A percentile compares a stretch with the other conserved stretches of the same genome.
Conservation (phyloP, 2,888 invertebrate species). For the Nomada fabriciana region DNA sequence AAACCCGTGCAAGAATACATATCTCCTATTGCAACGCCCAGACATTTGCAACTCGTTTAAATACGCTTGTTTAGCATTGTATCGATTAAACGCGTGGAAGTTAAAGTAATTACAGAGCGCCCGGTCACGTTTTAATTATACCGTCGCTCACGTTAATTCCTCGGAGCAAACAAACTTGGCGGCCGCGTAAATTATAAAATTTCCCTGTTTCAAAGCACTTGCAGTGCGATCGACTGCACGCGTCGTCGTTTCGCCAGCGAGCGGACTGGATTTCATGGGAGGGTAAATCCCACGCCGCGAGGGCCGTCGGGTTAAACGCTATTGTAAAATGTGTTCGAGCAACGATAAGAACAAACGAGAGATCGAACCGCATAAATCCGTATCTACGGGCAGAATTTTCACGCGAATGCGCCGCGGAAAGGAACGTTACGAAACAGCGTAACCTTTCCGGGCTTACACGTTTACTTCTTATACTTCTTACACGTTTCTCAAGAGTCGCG, state of each 20-base stretch:
- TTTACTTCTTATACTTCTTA: conserved; percentile 56
- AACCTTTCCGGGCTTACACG: conserved; percentile 51
- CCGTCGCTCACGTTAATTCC: conserved; percentile 26
- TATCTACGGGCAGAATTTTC: conserved; percentile 29
- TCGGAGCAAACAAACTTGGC: conserved; percentile 23
- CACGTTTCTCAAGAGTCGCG: conserved; percentile 1
- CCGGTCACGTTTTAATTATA: conserved; percentile 25
- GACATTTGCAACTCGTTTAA: not conserved
- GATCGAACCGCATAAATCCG: conserved; percentile 28
- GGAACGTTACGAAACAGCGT: conserved; percentile 37
- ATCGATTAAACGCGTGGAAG: conserved; percentile 4
- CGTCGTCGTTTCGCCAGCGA: not conserved
- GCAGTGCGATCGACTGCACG: not conserved
- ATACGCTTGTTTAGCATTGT: conserved; percentile 2
- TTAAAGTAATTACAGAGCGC: conserved; percentile 16
- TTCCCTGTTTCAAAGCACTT: conserved; percentile 14
- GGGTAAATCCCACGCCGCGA: conserved; percentile 16
- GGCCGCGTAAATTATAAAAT: conserved; percentile 35
- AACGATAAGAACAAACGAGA: conserved; percentile 19
- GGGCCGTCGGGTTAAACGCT: not conserved
- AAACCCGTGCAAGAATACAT: not conserved
- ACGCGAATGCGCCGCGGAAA: conserved; percentile 37
- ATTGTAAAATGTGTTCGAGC: conserved; percentile 6
- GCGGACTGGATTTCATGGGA: conserved; percentile 4
- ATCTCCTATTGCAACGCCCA: not conserved